Percentiles rank a stretch among this genome's conserved stretches.
phyloP scores from a whole-genome alignment of 92 coral and sea anemone species.

The Scolanthus callimorphus region DNA sequence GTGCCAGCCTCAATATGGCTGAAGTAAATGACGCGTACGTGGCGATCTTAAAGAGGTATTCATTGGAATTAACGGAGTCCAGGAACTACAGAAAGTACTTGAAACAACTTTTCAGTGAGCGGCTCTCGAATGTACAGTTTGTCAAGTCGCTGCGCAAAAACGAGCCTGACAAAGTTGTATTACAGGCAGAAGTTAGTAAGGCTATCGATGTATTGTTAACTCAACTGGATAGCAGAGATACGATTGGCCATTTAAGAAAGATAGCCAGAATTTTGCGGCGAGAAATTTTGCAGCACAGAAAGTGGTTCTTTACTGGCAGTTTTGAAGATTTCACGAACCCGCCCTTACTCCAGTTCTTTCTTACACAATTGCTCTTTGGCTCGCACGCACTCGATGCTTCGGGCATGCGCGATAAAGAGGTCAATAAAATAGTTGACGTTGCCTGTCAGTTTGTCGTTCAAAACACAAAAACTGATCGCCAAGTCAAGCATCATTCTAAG shows the following conservation, averaged over 20 bases:
- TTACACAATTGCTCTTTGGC: constrained; percentile 21
- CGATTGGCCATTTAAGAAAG: constrained; percentile 20
- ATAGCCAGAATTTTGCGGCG: not conserved
- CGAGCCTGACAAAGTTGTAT: constrained; percentile 31
- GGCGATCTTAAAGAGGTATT: not conserved
- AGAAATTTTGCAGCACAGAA: not conserved
- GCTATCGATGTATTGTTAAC: constrained; percentile 16
- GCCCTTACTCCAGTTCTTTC: constrained; percentile 31
- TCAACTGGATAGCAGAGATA: constrained; percentile 18
- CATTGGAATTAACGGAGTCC: not conserved
- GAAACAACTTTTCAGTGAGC: not conserved
- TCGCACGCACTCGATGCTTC: not conserved
- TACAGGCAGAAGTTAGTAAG: constrained; percentile 23
- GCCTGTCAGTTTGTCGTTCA: constrained; percentile 37
- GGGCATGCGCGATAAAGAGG: constrained; percentile 10
- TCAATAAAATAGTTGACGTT: constrained; percentile 27
- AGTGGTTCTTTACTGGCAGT: constrained; percentile 25
- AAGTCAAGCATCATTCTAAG: constrained; percentile 30
- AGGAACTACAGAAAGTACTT: not conserved
- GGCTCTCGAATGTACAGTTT: not conserved
- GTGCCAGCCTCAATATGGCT: not conserved
- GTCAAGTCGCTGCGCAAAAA: constrained; percentile 4
- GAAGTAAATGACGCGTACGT: not conserved
- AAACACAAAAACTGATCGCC: constrained; percentile 30
- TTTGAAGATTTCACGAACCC: constrained; percentile 30